These are phyloP conservation scores for Pogonocherus hispidulus DNA, from an alignment of 2,888 invertebrate genomes.

Conservation along the genomic window DNA sequence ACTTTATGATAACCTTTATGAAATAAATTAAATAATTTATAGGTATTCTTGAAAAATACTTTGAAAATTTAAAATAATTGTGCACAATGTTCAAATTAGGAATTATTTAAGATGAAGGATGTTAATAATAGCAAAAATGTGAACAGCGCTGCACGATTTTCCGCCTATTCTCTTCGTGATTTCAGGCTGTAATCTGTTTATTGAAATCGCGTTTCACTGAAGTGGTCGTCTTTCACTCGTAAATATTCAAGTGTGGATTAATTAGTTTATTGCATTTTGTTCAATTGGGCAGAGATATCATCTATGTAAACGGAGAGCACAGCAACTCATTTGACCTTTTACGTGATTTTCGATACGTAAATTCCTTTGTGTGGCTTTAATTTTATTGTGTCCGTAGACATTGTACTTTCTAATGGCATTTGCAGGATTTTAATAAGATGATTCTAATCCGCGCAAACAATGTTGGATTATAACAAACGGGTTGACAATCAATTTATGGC, in stretches of 20 bases:
- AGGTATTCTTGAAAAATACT: too few species aligned
- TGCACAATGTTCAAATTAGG: too few species aligned
- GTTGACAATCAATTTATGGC: slow-evolving; percentile 36
- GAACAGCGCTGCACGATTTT: neutral
- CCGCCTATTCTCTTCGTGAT: slow-evolving; percentile 39
- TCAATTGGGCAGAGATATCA: slow-evolving; percentile 35
- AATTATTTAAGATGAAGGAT: too few species aligned
- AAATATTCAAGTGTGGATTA: slow-evolving; percentile 45
- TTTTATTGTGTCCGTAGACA: slow-evolving; percentile 6
- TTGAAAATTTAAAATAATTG: too few species aligned
- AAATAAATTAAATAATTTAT: too few species aligned
- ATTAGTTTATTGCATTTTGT: slow-evolving; percentile 47
- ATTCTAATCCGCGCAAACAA: slow-evolving; percentile 28
- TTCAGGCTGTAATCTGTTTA: slow-evolving; percentile 41
- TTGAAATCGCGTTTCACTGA: slow-evolving; percentile 44
- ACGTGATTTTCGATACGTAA: slow-evolving; percentile 16
- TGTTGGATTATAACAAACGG: slow-evolving; percentile 22
- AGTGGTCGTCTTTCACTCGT: slow-evolving; percentile 41
- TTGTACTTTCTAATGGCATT: slow-evolving; percentile 28
- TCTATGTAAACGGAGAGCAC: slow-evolving; percentile 1
- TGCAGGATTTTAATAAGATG: slow-evolving; percentile 23
- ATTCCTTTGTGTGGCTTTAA: slow-evolving; percentile 5
- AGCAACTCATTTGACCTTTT: slow-evolving; percentile 28
- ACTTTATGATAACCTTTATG: too few species aligned
- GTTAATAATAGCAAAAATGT: too few species aligned